Percentiles rank a stretch among this genome's conserved stretches.
These are phyloP conservation scores for Grallaria varia DNA, from an alignment of 2,113 vertebrate genomes.

Conservation along the genomic window DNA sequence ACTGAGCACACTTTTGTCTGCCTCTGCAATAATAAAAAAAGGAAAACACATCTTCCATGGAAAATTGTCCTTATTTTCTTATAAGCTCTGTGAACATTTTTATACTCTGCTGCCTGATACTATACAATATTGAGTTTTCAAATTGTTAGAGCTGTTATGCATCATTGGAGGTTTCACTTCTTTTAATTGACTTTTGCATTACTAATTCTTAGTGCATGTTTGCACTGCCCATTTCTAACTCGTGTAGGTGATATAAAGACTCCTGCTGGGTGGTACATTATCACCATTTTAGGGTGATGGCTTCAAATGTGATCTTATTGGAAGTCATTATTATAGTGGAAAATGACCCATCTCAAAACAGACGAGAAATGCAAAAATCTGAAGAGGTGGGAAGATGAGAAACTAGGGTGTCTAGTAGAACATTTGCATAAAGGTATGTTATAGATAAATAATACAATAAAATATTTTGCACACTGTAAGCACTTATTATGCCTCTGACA, in stretches of 20 bases:
- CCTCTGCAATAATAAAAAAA: slow-evolving; percentile 64
- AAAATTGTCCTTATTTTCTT: neutral
- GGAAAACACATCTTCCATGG: slow-evolving; percentile 26
- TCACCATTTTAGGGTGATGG: slow-evolving; percentile 89
- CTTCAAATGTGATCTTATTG: slow-evolving; percentile 86
- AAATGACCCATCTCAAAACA: slow-evolving; percentile 79
- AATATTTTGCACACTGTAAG: neutral
- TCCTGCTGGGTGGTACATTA: slow-evolving; percentile 88
- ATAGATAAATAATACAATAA: neutral
- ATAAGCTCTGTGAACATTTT: neutral
- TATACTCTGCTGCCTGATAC: neutral
- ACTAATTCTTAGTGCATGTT: slow-evolving; percentile 56
- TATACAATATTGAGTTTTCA: neutral
- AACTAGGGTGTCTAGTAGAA: neutral
- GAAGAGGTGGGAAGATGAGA: slow-evolving; percentile 32
- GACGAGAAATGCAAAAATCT: slow-evolving; percentile 75
- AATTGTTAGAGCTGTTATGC: neutral
- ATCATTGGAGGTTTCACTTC: neutral
- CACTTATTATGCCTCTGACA: neutral
- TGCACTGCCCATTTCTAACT: slow-evolving; percentile 83
- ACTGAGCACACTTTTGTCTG: slow-evolving; percentile 80
- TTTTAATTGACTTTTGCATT: slow-evolving; percentile 52
- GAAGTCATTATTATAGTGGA: slow-evolving; percentile 83
- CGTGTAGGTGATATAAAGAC: slow-evolving; percentile 71
- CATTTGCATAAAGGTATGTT: neutral